Evolutionary conservation across 2,797 vertebrate species (phyloP).

Genomic region (Leptatherina wallacei): DNA sequence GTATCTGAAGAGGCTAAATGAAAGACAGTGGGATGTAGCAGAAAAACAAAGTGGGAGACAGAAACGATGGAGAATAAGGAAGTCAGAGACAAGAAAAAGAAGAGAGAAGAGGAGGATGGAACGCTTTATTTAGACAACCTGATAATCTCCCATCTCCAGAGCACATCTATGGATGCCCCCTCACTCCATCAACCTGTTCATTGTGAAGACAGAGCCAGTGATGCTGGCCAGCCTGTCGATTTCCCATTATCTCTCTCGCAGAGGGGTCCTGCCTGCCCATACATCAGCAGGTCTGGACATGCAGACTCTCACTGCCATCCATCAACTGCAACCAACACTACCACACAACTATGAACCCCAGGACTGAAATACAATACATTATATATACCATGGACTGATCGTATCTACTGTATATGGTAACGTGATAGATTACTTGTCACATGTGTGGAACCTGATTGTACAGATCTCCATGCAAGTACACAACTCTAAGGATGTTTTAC

Average conservation of each 20-base stretch:
- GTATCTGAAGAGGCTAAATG: slow-evolving; percentile 18
- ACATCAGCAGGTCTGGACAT: slow-evolving; percentile 81
- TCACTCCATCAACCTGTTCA: slow-evolving; percentile 82
- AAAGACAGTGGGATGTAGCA: slow-evolving; percentile 26
- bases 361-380: slow-evolving; percentile 47
- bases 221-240: slow-evolving; percentile 85
- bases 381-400: slow-evolving; percentile 22
- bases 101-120: slow-evolving; percentile 43
- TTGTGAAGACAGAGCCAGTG: slow-evolving; percentile 78
- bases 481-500: slow-evolving; percentile 13
- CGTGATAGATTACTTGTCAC: slow-evolving; percentile 5
- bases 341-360: slow-evolving; percentile 48
- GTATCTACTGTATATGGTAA: slow-evolving; percentile 36
- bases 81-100: slow-evolving; percentile 41
- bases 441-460: not conserved
- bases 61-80: slow-evolving; percentile 38
- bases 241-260: slow-evolving; percentile 88
- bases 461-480: slow-evolving; percentile 16
- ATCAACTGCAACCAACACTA: slow-evolving; percentile 71
- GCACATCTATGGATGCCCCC: slow-evolving; percentile 73
- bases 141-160: slow-evolving; percentile 81
- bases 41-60: slow-evolving; percentile 50
- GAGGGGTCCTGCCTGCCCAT: slow-evolving; percentile 83
- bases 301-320: slow-evolving; percentile 70
- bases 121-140: slow-evolving; percentile 82